Base-by-base conservation (phyloP, 2,797 vertebrate species). In the Syndactyla subalaris region DNA sequence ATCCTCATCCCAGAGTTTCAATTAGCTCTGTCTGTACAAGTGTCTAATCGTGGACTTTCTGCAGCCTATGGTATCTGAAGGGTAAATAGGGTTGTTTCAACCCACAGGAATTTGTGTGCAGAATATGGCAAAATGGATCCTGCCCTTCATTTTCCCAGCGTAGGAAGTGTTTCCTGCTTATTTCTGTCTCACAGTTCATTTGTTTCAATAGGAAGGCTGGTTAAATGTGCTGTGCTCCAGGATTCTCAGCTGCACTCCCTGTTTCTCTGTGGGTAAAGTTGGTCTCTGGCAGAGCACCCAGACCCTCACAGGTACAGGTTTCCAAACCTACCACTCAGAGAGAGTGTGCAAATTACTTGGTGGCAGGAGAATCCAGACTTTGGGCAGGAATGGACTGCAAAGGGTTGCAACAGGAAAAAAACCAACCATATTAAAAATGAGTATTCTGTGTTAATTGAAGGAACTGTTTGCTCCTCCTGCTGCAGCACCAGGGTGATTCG, bases 21-120 rank as follows among this genome's bases (percentile, higher is more conserved):
- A 83, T 93, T 94, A 96, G 91, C 58, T 88, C 67, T 61, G 75
- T 5, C 55, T 51, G 41, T 74, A 73, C 55, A 83, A 76, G 58
- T 54, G 8, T 43, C 32, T 84, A 63, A 92, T 58, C 46, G 6
- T 32, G 49, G 30, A 38, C 62, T 85, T 66, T 29, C 88, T 49
- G 66, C 73, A 82, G 66, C 24, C 82, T 34, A 18, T n/a, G 17
- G n/a, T 61, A 27, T 2, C 55, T 30, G 48, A 26, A 58, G 3
- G 46, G 38, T 4, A 49, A 75, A 61, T 15, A 58, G 1, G 7
- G 38, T 10, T 22, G 29, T 55, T 79, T 38, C n/a, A 39, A 65
- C n/a, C 0, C 0, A 18, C 16, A 26, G 39, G 48, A 51, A 7
- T 81, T 76, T 38, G 41, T 36, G 73, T 55, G 58, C 38, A 78